Percentiles rank a stretch among this genome's conserved stretches.
phyloP scores from a whole-genome alignment of 2,113 vertebrate genomes.

The Myiagra hebetior region DNA sequence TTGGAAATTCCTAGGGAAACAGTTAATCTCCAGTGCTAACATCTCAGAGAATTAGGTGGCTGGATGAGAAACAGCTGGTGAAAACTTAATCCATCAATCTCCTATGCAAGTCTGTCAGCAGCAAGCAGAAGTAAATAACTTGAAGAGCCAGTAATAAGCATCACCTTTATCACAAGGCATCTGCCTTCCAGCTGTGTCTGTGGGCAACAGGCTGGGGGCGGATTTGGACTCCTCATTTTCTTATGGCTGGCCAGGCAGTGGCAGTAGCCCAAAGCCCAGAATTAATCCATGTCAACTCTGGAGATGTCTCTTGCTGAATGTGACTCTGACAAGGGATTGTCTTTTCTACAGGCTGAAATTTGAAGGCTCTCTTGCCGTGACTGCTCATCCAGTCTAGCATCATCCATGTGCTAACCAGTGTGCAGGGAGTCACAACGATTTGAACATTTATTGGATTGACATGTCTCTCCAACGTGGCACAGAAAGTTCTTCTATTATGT shows the following conservation, averaged over 20 bases:
- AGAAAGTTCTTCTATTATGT: background rate
- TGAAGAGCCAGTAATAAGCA: background rate
- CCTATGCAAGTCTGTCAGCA: background rate
- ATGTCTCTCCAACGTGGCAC: background rate
- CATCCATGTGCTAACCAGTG: background rate
- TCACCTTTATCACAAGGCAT: background rate
- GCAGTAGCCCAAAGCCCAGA: background rate
- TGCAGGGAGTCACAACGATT: background rate
- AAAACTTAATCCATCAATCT: conserved; percentile 11
- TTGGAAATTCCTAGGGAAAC: background rate
- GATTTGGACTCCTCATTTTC: background rate
- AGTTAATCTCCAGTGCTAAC: background rate
- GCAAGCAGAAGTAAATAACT: background rate
- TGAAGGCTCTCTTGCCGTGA: background rate
- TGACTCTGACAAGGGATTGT: background rate
- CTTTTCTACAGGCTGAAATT: background rate
- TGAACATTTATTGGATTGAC: background rate
- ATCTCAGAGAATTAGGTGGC: background rate
- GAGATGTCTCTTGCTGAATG: background rate
- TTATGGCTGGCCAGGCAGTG: background rate
- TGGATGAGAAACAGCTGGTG: background rate
- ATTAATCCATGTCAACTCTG: background rate
- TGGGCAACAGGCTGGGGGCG: background rate
- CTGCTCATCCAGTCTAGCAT: background rate
- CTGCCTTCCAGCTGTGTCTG: background rate